Base-by-base conservation (phyloP, 2,888 invertebrate genomes). In the Chironomus riparius region DNA sequence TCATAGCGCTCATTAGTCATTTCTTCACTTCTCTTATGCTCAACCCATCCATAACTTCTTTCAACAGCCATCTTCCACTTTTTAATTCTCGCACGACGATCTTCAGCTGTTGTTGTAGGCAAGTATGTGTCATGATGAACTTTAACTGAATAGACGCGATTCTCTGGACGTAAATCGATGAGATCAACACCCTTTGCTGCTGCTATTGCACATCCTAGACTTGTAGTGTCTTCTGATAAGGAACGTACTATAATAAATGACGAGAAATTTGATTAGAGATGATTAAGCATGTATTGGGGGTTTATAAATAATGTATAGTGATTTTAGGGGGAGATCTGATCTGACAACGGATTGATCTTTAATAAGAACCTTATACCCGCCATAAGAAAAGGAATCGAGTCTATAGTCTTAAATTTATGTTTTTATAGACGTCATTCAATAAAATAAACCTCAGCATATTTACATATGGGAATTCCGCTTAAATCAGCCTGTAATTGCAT, bases 401-500 rank as follows among this genome's bases (percentile, higher is more conserved):
- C n/a, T n/a, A n/a, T n/a, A n/a, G n/a, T n/a, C n/a, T n/a, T n/a
- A n/a, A n/a, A n/a, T n/a, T n/a, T n/a, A n/a, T n/a, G n/a, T 24
- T 24, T 24, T 4, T 28, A 28, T 5, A 5, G 28, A 28, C 28
- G 5, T 28, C 28, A 28, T 28, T 28, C 24, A 24, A 3, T 24
- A 24, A 24, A 3, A 4, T 3, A 2, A 24, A 28, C 1, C 28
- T 38, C 1, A 38, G 38, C 1, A 38, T 38, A 38, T 38, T 38
- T 38, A 38, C 38, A 92, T 47, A 98, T 94, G 77, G 94, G 92
- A 79, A 97, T 90, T 0, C 98, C 98, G 70, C 92, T 88, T 13
- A 98, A 87, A 83, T 99, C 98, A 0, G 98, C 95, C 83, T 98
- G 98, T 72, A 98, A 82, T 83, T 99, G 98, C 94, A 98, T 95